Evolutionary conservation across 2,113 vertebrate species (phyloP).

Genomic region (Callochromis pleurospilus): DNA sequence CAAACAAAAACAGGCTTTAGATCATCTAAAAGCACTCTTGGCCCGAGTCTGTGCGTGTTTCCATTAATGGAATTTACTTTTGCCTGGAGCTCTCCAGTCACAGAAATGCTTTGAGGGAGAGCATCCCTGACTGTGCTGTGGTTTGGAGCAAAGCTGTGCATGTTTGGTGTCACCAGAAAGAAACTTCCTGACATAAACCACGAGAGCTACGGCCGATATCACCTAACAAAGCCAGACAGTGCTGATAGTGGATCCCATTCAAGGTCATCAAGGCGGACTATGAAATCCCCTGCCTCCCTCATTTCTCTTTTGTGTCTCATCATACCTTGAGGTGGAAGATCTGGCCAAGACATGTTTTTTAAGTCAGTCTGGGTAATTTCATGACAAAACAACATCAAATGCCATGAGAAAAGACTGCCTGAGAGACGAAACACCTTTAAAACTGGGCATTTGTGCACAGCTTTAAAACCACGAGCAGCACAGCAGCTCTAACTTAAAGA

Average conservation of each 20-base stretch:
- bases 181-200: slow-evolving; percentile 47
- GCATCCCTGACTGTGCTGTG: slow-evolving; percentile 29
- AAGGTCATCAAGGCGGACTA: background rate
- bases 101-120: slow-evolving; percentile 48
- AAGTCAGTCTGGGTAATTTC: background rate
- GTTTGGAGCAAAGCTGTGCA: slow-evolving; percentile 34
- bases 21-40: background rate
- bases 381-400: background rate
- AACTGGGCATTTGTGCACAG: background rate
- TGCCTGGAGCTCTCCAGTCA: slow-evolving; percentile 52
- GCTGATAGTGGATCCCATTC: background rate
- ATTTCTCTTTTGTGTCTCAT: background rate
- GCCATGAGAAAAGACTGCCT: background rate
- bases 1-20: background rate
- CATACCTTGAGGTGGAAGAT: background rate
- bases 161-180: slow-evolving; percentile 43
- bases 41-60: background rate
- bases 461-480: background rate
- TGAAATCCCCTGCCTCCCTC: background rate
- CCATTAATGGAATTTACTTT: slow-evolving; percentile 22
- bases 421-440: background rate
- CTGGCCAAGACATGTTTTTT: background rate
- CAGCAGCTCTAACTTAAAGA: background rate
- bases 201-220: slow-evolving; percentile 17
- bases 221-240: slow-evolving; percentile 3